Evolutionary conservation across 2,888 invertebrate species (phyloP).

Genomic region (Pedicia rivosa): DNA sequence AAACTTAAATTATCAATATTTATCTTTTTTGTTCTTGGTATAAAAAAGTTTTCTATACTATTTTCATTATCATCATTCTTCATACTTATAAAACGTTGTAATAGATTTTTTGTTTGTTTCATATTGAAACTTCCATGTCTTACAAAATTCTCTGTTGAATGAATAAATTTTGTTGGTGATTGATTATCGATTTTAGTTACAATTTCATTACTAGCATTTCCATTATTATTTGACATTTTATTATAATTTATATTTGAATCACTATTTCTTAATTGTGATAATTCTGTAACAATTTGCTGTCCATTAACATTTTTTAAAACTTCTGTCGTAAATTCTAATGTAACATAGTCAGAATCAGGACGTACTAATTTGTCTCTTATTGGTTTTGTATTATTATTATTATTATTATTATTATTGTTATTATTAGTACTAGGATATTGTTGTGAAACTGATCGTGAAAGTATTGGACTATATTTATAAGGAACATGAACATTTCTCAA

Average conservation of each 20-base stretch:
- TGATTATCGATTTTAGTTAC: constrained; percentile 1
- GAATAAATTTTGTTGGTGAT: neutral
- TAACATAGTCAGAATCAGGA: constrained; percentile 30
- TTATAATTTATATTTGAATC: constrained; percentile 18
- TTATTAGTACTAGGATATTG: neutral
- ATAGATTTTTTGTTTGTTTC: too few relatives aligned
- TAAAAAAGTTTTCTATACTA: too few relatives aligned
- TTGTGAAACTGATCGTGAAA: constrained; percentile 21
- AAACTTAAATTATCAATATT: neutral
- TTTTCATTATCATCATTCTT: too few relatives aligned
- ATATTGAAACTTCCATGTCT: neutral
- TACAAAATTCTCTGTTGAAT: constrained; percentile 1
- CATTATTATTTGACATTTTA: constrained; percentile 4
- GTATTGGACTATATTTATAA: constrained; percentile 29
- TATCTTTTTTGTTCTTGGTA: neutral
- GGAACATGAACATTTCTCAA: constrained; percentile 31
- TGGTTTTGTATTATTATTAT: neutral
- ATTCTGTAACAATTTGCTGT: constrained; percentile 18
- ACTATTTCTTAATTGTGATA: constrained; percentile 12
- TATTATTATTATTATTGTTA: too few relatives aligned
- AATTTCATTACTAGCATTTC: too few relatives aligned
- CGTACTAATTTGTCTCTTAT: constrained; percentile 13
- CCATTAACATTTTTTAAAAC: constrained; percentile 11
- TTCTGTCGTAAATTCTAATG: constrained; percentile 21
- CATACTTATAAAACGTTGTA: too few relatives aligned